phyloP scores from a whole-genome alignment of 2,113 vertebrate genomes.

The Megaptera novaeangliae region DNA sequence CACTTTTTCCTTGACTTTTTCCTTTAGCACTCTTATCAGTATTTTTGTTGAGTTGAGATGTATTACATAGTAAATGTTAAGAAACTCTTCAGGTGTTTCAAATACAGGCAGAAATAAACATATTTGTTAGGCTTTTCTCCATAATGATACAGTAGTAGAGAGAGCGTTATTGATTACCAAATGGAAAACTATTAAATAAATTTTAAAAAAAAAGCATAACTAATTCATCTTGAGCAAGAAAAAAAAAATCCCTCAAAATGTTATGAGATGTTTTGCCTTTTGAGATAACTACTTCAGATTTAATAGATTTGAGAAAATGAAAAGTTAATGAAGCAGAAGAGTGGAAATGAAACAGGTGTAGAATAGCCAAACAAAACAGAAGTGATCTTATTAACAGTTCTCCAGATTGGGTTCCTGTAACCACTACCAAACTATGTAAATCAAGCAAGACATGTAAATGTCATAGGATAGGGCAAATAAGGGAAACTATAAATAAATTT shows the following conservation, averaged over 20 bases:
- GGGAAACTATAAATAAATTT: background rate
- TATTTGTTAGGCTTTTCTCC: background rate
- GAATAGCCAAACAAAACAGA: background rate
- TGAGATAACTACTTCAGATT: constrained; percentile 29
- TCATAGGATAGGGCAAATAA: background rate
- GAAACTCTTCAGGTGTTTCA: background rate
- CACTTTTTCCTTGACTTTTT: background rate
- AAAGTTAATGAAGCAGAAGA: constrained; percentile 45
- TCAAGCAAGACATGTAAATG: background rate
- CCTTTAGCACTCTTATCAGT: background rate
- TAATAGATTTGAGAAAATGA: constrained; percentile 29
- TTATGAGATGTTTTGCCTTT: background rate
- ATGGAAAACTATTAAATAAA: background rate
- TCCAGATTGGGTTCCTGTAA: background rate
- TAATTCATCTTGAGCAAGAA: background rate
- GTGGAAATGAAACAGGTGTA: constrained; percentile 17
- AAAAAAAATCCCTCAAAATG: background rate
- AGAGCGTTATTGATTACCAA: constrained; percentile 3
- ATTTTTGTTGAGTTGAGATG: background rate
- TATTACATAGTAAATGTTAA: background rate
- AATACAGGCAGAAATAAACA: background rate
- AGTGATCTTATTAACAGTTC: background rate
- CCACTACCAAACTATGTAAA: background rate
- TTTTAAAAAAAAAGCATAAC: background rate
- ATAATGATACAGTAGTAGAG: background rate